Conservation (phyloP, 2,113 vertebrate species). For the Madoqua kirkii region DNA sequence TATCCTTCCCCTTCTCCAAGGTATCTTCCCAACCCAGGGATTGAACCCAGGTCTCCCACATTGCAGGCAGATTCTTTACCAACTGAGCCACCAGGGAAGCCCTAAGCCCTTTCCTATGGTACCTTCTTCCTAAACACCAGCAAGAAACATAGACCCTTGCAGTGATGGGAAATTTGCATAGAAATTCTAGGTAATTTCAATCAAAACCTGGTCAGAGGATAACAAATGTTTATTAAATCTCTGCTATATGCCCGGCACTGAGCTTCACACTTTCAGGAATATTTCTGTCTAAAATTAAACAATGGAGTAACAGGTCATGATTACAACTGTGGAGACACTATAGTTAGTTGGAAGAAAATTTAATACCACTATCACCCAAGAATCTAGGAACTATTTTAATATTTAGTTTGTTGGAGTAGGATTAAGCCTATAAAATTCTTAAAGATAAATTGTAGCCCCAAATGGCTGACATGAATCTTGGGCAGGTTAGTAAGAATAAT, state of each 20-base stretch:
- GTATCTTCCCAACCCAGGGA: neutral
- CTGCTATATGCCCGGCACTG: no score
- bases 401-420: neutral
- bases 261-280: neutral
- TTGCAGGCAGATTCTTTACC: neutral
- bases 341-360: neutral
- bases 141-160: neutral
- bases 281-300: neutral
- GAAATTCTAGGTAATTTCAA: neutral
- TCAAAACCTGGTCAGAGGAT: neutral
- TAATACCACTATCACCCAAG: neutral
- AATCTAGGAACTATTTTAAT: conserved; percentile 18
- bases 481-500: neutral
- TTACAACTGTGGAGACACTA: neutral
- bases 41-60: neutral
- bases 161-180: neutral
- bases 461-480: neutral
- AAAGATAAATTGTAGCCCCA: neutral
- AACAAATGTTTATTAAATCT: neutral
- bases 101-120: neutral
- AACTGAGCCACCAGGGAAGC: neutral
- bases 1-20: neutral
- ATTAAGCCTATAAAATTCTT: neutral
- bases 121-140: neutral
- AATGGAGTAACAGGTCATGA: neutral